These are phyloP conservation scores for Lottia scabra DNA, from an alignment of 2,888 invertebrate species.

Conservation along the genomic window DNA sequence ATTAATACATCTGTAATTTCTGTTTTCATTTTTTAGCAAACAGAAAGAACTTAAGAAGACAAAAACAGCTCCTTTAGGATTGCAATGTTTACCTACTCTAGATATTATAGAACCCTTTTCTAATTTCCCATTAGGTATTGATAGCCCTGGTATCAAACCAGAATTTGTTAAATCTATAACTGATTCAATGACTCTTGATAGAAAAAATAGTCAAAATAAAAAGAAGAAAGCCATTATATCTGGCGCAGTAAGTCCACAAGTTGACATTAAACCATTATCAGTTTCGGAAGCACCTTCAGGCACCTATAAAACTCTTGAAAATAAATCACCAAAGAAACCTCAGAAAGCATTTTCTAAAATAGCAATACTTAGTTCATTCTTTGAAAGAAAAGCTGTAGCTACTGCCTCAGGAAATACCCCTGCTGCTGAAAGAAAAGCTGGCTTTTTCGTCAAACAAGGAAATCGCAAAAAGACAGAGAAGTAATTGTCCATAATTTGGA, in stretches of 20 bases:
- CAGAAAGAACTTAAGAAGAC: constrained; percentile 56
- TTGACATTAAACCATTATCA: constrained; percentile 28
- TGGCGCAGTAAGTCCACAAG: constrained; percentile 20
- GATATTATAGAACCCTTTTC: constrained; percentile 16
- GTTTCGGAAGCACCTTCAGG: constrained; percentile 23
- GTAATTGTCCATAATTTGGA: constrained; percentile 12
- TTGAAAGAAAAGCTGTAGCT: constrained; percentile 56
- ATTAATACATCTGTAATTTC: constrained; percentile 11
- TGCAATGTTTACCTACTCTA: constrained; percentile 9
- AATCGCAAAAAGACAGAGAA: constrained; percentile 18
- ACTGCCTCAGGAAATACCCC: constrained; percentile 21
- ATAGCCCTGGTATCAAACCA: constrained; percentile 30
- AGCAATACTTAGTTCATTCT: constrained; percentile 60
- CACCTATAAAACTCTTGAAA: constrained; percentile 28
- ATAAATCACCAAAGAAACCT: constrained; percentile 21
- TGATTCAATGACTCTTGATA: constrained; percentile 56
- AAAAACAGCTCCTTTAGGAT: constrained; percentile 51
- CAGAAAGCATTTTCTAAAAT: constrained; percentile 49
- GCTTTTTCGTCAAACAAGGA: constrained; percentile 13
- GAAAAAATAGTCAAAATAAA: constrained; percentile 31
- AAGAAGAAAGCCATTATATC: constrained; percentile 14
- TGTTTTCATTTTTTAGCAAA: constrained; percentile 46
- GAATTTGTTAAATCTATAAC: constrained; percentile 56
- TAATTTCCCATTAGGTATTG: constrained; percentile 17
- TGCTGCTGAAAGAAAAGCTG: constrained; percentile 24